A percentile compares a stretch with the other conserved stretches of the same genome.
phyloP scores from a whole-genome alignment of 2,113 vertebrate genomes.

The Dipodomys ordii region DNA sequence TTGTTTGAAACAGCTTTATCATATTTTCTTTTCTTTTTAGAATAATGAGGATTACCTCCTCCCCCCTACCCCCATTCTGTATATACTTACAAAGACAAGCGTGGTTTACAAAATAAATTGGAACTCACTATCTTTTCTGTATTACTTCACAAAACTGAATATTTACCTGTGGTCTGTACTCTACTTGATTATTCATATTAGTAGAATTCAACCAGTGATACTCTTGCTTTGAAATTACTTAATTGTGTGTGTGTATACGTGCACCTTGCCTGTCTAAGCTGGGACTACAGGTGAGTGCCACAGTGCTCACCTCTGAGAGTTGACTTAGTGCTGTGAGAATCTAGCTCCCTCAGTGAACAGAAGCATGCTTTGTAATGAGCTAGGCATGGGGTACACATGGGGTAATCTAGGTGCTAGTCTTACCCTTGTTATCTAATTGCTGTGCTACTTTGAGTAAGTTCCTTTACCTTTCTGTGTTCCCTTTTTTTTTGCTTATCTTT shows the following conservation, averaged over 20 bases:
- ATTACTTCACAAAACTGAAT: slow-evolving; percentile 43
- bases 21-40: not conserved
- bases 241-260: too few species aligned
- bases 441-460: not conserved
- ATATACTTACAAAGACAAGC: slow-evolving; percentile 27
- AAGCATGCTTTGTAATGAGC: accelerated
- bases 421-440: not conserved
- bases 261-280: not conserved
- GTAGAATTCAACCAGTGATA: not conserved
- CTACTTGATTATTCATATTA: not conserved
- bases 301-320: not conserved
- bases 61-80: not conserved
- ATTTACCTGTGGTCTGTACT: not conserved
- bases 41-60: not conserved
- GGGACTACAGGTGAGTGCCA: too few species aligned
- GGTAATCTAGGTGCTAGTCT: not conserved
- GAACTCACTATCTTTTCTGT: not conserved
- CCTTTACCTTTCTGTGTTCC: not conserved
- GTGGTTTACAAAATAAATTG: not conserved
- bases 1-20: not conserved
- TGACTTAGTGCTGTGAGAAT: not conserved
- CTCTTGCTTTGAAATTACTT: not conserved
- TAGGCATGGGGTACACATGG: not conserved
- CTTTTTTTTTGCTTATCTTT: not conserved
- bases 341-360: not conserved